phyloP scores from a whole-genome alignment of 1,140 invertebrate species.

The Ladona fulva region DNA sequence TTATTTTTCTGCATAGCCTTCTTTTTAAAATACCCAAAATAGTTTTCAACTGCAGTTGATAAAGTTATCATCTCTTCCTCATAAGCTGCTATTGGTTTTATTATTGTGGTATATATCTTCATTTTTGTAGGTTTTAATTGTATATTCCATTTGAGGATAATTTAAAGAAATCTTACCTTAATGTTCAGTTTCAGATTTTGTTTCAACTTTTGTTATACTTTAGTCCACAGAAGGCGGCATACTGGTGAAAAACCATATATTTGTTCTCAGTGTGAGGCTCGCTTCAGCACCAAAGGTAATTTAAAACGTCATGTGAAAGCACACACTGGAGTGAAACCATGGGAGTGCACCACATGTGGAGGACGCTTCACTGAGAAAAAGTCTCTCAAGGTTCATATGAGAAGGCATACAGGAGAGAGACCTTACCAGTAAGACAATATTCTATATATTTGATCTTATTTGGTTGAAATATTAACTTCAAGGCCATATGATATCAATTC shows the following conservation, averaged over 20 bases:
- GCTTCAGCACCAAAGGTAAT: constrained; percentile 26
- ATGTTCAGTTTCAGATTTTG: neutral
- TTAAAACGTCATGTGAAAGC: constrained; percentile 30
- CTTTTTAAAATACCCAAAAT: too few species aligned
- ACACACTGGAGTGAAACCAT: constrained; percentile 31
- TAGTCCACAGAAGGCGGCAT: constrained; percentile 17
- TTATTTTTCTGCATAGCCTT: too few species aligned
- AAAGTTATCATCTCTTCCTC: too few species aligned
- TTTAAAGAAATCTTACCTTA: too few species aligned
- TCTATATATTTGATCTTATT: too few species aligned
- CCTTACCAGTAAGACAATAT: constrained; percentile 32
- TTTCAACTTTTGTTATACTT: neutral
- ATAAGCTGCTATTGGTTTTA: too few species aligned
- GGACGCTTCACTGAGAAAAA: constrained; percentile 36
- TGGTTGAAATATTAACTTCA: too few species aligned
- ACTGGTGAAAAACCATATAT: constrained; percentile 16
- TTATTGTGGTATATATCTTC: too few species aligned
- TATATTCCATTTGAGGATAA: too few species aligned
- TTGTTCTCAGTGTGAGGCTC: constrained; percentile 8
- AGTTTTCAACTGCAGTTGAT: too few species aligned
- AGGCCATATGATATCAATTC: too few species aligned
- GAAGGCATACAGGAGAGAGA: constrained; percentile 37
- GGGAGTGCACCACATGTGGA: constrained; percentile 28
- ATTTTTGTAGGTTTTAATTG: too few species aligned
- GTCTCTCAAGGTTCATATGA: constrained; percentile 34